phyloP scores from a whole-genome alignment of 2,113 vertebrate genomes.

The Myxocyprinus asiaticus region DNA sequence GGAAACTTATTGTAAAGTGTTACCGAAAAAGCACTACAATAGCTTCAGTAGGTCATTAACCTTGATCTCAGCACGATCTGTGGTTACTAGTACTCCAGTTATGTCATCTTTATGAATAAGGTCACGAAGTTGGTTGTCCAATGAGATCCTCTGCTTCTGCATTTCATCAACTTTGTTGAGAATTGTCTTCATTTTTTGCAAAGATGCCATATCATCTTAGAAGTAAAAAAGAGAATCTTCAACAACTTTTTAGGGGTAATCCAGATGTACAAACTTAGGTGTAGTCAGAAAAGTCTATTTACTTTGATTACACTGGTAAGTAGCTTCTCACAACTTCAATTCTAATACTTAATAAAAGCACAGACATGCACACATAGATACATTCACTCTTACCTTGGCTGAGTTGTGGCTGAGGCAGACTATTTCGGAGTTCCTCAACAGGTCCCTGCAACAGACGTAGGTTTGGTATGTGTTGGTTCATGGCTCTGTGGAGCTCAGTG shows the following conservation, averaged over 20 bases:
- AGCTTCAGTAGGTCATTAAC: constrained; percentile 51
- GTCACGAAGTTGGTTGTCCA: constrained; percentile 85
- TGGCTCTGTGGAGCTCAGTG: constrained; percentile 81
- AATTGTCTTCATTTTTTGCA: constrained; percentile 81
- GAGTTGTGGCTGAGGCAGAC: constrained; percentile 71
- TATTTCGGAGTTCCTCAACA: constrained; percentile 75
- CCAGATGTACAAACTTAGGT: too few relatives aligned
- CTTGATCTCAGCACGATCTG: constrained; percentile 81
- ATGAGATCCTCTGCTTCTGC: constrained; percentile 76
- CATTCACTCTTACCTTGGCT: constrained; percentile 68
- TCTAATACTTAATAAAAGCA: too few relatives aligned
- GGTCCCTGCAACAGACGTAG: constrained; percentile 80
- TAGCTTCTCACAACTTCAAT: too few relatives aligned
- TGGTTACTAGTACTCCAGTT: constrained; percentile 79
- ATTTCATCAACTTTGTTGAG: constrained; percentile 84
- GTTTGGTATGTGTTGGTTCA: constrained; percentile 83
- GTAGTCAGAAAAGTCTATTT: too few relatives aligned
- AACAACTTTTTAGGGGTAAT: neutral
- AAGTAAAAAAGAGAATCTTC: neutral
- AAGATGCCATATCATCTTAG: constrained; percentile 76
- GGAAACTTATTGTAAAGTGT: too few relatives aligned
- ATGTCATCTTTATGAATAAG: constrained; percentile 86
- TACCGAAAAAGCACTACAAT: too few relatives aligned
- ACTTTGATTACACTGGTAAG: too few relatives aligned
- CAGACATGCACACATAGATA: too few relatives aligned